These are phyloP conservation scores for Hypena proboscidalis DNA, from an alignment of 2,888 invertebrate species.

Conservation along the genomic window DNA sequence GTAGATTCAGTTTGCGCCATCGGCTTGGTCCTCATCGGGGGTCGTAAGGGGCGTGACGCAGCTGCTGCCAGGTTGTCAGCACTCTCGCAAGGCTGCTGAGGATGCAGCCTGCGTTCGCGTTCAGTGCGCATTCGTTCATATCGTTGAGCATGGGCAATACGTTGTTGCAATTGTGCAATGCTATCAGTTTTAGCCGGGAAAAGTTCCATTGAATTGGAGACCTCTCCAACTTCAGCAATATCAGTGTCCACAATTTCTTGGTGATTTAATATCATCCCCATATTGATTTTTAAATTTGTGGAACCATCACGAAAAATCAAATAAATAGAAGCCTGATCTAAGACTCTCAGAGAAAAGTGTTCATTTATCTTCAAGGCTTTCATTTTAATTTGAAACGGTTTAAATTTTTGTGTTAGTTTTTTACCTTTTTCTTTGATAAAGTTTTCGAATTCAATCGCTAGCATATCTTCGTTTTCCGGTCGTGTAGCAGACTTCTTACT, in stretches of 20 bases:
- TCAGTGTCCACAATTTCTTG: constrained; percentile 80
- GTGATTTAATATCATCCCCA: constrained; percentile 81
- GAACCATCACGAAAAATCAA: constrained; percentile 71
- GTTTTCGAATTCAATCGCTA: constrained; percentile 76
- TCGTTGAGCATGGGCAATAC: constrained; percentile 62
- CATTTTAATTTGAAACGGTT: constrained; percentile 78
- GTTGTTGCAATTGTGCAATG: constrained; percentile 64
- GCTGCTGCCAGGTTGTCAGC: constrained; percentile 59
- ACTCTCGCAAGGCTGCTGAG: constrained; percentile 49
- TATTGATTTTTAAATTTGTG: constrained; percentile 70
- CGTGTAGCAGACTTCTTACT: constrained; percentile 47
- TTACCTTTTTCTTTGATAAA: constrained; percentile 75
- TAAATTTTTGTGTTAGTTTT: constrained; percentile 68
- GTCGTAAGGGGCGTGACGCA: constrained; percentile 54
- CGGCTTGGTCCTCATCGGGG: constrained; percentile 48
- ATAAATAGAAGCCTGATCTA: constrained; percentile 74
- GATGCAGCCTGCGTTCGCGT: constrained; percentile 57
- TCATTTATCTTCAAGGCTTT: constrained; percentile 79
- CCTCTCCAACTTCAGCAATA: constrained; percentile 64
- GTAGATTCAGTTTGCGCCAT: constrained; percentile 30
- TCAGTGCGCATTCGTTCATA: constrained; percentile 56
- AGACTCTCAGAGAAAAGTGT: constrained; percentile 69
- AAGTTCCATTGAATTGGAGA: constrained; percentile 55
- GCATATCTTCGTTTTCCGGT: constrained; percentile 72
- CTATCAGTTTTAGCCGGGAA: constrained; percentile 68